phyloP scores from a whole-genome alignment of 2,888 invertebrate species.

The Diadromus collaris region DNA sequence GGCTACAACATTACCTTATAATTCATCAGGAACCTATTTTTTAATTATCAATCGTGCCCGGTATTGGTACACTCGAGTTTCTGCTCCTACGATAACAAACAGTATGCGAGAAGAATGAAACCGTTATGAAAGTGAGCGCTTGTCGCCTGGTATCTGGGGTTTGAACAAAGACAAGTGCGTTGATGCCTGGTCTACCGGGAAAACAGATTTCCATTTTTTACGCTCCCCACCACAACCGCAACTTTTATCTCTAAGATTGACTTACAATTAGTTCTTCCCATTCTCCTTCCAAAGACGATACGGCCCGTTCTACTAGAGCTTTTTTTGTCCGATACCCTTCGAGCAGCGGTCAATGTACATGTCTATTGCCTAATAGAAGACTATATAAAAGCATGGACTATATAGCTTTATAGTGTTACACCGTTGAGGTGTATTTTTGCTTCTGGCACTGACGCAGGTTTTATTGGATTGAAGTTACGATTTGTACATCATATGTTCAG shows the following conservation, averaged over 20 bases:
- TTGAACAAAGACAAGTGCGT: not conserved
- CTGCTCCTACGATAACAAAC: not conserved
- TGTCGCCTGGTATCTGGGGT: slow-evolving; percentile 33
- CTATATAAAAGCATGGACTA: not conserved
- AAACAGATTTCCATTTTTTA: slow-evolving; percentile 24
- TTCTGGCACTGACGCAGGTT: not conserved
- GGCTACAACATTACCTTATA: not conserved
- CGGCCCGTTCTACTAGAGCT: slow-evolving; percentile 27
- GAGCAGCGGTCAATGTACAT: slow-evolving; percentile 36
- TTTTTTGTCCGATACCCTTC: slow-evolving; percentile 46
- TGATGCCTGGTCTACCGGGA: slow-evolving; percentile 41
- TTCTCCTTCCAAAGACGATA: slow-evolving; percentile 12
- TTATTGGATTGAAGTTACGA: not conserved
- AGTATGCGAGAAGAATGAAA: slow-evolving; percentile 9
- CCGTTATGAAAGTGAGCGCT: slow-evolving; percentile 35
- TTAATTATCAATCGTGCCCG: slow-evolving; percentile 21
- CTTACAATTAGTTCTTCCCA: not conserved
- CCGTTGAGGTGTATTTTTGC: too few relatives aligned
- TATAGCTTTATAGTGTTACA: not conserved
- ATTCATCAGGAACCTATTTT: not conserved
- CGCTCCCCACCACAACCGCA: slow-evolving; percentile 34
- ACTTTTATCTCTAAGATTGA: slow-evolving; percentile 30
- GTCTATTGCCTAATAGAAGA: not conserved
- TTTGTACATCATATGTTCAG: not conserved
- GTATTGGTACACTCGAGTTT: slow-evolving; percentile 5